Conservation (phyloP, 2,888 invertebrate genomes). For the Epinotia bilunana region DNA sequence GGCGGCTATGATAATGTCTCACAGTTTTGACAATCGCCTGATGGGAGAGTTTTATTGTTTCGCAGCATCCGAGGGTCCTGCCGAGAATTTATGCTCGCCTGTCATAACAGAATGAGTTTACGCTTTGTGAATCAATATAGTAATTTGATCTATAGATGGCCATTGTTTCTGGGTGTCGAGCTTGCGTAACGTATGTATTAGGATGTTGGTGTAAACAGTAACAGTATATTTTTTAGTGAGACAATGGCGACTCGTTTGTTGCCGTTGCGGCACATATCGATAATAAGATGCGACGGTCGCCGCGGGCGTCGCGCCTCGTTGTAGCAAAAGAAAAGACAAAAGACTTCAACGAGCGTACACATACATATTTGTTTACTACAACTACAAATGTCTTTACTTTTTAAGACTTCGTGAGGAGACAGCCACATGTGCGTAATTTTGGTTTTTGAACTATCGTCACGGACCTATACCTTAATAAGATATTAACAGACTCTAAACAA, state of each 20-base stretch:
- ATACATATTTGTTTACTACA: slow-evolving; percentile 24
- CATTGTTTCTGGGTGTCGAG: slow-evolving; percentile 80
- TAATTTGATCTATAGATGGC: slow-evolving; percentile 76
- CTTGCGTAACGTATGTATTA: slow-evolving; percentile 76
- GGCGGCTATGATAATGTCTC: slow-evolving; percentile 74
- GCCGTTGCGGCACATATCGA: slow-evolving; percentile 37
- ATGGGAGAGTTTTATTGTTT: slow-evolving; percentile 76
- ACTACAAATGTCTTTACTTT: slow-evolving; percentile 2
- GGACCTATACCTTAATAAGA: not conserved
- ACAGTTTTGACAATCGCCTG: slow-evolving; percentile 71
- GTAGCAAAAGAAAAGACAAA: too few species aligned
- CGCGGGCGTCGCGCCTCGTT: slow-evolving; percentile 36
- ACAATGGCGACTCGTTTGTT: slow-evolving; percentile 60
- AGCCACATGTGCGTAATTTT: not conserved
- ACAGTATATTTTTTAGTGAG: slow-evolving; percentile 67
- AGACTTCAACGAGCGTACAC: slow-evolving; percentile 48
- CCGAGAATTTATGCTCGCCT: slow-evolving; percentile 81
- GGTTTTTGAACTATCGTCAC: not conserved
- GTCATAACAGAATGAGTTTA: slow-evolving; percentile 83
- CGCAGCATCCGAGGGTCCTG: slow-evolving; percentile 81
- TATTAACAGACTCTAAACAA: too few species aligned
- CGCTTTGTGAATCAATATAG: slow-evolving; percentile 83
- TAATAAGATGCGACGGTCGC: slow-evolving; percentile 36
- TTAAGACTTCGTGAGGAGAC: not conserved
- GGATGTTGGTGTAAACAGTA: slow-evolving; percentile 69